Base-by-base conservation (phyloP, 2,888 invertebrate genomes). In the Meta bourneti region DNA sequence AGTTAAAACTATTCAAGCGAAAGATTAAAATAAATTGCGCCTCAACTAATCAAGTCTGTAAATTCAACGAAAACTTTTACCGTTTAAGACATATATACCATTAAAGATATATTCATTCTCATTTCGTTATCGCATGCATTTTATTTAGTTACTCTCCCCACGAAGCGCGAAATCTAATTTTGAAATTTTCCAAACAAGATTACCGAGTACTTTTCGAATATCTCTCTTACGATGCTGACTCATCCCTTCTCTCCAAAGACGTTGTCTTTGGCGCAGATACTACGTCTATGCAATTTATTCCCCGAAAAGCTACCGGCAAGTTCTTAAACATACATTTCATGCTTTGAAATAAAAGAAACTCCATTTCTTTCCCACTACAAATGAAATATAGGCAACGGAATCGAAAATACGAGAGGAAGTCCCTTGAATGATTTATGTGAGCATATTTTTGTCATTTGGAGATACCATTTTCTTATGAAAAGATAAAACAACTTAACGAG, bases 391-490 rank as follows among this genome's bases (percentile, higher is more conserved):
- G 34, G 34, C 1, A 34, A 16, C 61, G 61, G 61, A 61, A 61
- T 61, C 16, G 61, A 16, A 61, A 61, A 61, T 61, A 8, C 61
- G 11, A 61, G 16, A 61, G 61, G 61, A 61, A 61, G 61, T 11
- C 51, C 51, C 34, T 11, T 34, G 82, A 61, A 77, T 82, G 71
- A 82, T 82, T 82, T 82, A 82, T 71, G 71, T 34, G 19, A 48
- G 51, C 16, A 61, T 61, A 34, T 80, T 69, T 80, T 61, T 34
- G 80, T 71, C 71, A 71, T 51, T 82, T 82, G 11, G 49, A 51
- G 71, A 82, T 71, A 71, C 19, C 71, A 71, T 71, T 82, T 82
- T 82, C 82, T 82, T 82, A 71, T 19, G 71, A 49, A 19, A 71
- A 71, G 19, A 48, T 6, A 4, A 51, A 51, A 81, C 70, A 48